phyloP scores from a whole-genome alignment of 1,140 invertebrate species.

The Gonatopus flavifemur region DNA sequence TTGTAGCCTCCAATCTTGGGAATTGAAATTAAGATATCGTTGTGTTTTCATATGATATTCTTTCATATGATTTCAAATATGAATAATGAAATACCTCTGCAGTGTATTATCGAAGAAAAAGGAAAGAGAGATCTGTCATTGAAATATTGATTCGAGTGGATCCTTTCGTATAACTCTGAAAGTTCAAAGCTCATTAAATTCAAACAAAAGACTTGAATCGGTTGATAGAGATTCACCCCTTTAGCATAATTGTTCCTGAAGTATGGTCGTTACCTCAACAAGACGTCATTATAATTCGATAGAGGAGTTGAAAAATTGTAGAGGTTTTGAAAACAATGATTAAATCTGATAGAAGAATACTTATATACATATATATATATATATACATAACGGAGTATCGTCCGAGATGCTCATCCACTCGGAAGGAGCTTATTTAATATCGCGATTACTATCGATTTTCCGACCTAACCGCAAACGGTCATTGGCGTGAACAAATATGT shows the following conservation, averaged over 20 bases:
- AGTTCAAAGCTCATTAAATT: too few relatives aligned
- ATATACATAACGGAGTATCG: background rate
- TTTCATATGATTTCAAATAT: too few relatives aligned
- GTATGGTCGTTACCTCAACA: too few relatives aligned
- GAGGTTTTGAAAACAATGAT: too few relatives aligned
- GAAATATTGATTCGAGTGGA: too few relatives aligned
- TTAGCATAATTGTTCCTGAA: too few relatives aligned
- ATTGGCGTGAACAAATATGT: slow-evolving; percentile 9
- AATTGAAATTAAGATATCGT: slow-evolving; percentile 9
- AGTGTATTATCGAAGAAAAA: slow-evolving; percentile 1
- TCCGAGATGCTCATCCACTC: background rate
- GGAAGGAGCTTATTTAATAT: slow-evolving; percentile 17
- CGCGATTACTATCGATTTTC: slow-evolving; percentile 32
- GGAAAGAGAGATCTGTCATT: slow-evolving; percentile 3
- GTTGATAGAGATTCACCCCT: too few relatives aligned
- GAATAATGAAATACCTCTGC: background rate
- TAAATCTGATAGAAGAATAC: too few relatives aligned
- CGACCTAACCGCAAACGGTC: slow-evolving; percentile 12
- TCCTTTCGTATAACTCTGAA: too few relatives aligned
- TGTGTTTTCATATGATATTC: slow-evolving; percentile 6
- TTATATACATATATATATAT: background rate
- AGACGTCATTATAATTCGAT: too few relatives aligned
- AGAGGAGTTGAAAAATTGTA: too few relatives aligned
- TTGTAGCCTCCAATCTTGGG: slow-evolving; percentile 1
- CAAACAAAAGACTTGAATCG: too few relatives aligned